These are phyloP conservation scores for Temnopleurus reevesii DNA, from an alignment of 53 echinoderm and acorn worm genomes.

Conservation along the genomic window DNA sequence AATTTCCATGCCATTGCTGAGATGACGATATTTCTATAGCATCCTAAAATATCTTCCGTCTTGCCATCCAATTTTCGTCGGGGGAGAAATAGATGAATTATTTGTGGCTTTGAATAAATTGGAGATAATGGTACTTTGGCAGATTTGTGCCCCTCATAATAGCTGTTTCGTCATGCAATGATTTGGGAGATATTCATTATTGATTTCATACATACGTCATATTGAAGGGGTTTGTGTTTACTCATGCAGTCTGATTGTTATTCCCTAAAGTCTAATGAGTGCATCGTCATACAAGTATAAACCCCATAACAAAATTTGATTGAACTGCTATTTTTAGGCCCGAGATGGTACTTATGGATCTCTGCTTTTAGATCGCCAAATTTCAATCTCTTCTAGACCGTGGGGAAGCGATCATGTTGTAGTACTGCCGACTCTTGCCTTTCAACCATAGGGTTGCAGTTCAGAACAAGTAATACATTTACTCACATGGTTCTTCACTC, in stretches of 20 bases:
- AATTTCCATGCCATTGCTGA: too few relatives aligned
- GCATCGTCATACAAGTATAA: background rate
- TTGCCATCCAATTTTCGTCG: background rate
- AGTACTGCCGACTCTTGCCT: too few relatives aligned
- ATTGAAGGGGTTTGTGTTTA: background rate
- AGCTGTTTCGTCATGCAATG: background rate
- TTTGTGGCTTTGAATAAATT: background rate
- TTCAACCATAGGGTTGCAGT: too few relatives aligned
- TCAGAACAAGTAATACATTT: too few relatives aligned
- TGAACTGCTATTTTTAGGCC: background rate
- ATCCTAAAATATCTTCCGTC: background rate
- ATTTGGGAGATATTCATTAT: background rate
- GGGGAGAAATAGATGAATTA: background rate
- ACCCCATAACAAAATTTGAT: background rate
- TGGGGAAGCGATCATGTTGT: too few relatives aligned
- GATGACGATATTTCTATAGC: too few relatives aligned
- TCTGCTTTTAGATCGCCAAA: background rate
- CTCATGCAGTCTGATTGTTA: conserved; percentile 11
- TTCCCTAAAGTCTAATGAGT: background rate
- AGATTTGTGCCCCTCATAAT: background rate
- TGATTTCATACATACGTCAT: background rate
- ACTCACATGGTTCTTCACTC: too few relatives aligned
- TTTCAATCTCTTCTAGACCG: too few relatives aligned
- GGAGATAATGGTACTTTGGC: background rate
- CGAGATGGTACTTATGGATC: background rate